A percentile compares a stretch with the other conserved stretches of the same genome.
phyloP scores from a whole-genome alignment of 1,140 invertebrate genomes.

The Copidosoma floridanum region DNA sequence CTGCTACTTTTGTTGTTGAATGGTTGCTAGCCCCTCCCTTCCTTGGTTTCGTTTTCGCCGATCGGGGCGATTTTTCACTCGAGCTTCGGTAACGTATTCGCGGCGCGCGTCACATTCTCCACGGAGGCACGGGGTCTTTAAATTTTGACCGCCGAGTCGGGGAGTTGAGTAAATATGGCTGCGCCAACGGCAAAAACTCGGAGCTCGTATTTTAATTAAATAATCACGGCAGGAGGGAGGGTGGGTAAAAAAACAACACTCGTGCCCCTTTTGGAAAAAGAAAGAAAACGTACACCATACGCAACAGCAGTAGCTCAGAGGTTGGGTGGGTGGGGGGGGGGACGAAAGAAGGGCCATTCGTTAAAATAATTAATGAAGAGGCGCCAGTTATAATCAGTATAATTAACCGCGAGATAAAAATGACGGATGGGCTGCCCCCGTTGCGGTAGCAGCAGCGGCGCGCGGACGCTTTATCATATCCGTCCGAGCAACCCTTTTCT shows the following conservation, averaged over 20 bases:
- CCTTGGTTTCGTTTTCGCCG: neutral
- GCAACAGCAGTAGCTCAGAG: too few species aligned
- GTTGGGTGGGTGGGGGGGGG: too few species aligned
- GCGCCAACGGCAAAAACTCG: too few species aligned
- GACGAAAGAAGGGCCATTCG: conserved; percentile 7
- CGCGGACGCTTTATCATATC: conserved; percentile 22
- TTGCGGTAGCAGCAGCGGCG: conserved; percentile 10
- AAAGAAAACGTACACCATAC: neutral
- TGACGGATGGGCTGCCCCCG: conserved; percentile 24
- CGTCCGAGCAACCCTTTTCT: conserved; percentile 39
- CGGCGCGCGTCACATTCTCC: too few species aligned
- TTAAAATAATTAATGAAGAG: conserved; percentile 26
- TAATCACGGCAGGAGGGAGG: too few species aligned
- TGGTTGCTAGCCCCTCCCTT: too few species aligned
- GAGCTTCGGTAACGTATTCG: too few species aligned
- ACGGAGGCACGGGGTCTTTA: too few species aligned
- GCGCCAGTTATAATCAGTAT: conserved; percentile 23
- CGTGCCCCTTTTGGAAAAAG: too few species aligned
- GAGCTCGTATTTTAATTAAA: neutral
- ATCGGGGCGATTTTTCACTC: conserved; percentile 10
- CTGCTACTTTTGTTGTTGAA: conserved; percentile 1
- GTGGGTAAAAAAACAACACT: too few species aligned
- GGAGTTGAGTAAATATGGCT: too few species aligned
- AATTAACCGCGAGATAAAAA: conserved; percentile 27
- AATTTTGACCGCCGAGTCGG: too few species aligned